Conservation (phyloP, 2,113 vertebrate species). For the Empidonax alnorum region DNA sequence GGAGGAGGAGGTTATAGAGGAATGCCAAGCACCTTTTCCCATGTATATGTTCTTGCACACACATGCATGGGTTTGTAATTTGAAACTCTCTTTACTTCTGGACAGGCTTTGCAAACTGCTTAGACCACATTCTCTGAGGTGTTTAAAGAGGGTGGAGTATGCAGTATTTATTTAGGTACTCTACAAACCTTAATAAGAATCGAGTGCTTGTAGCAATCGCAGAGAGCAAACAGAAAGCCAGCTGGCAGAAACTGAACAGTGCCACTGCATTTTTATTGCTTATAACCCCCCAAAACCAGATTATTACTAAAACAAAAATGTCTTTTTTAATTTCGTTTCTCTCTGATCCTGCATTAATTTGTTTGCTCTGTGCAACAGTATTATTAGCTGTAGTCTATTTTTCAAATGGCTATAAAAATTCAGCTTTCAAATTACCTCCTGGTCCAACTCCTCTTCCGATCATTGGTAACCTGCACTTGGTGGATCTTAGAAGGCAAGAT, state of each 20-base stretch:
- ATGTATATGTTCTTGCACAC: conserved; percentile 59
- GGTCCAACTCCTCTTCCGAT: conserved; percentile 74
- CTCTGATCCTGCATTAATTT: conserved; percentile 27
- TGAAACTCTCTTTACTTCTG: conserved; percentile 69
- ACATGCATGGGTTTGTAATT: conserved; percentile 66
- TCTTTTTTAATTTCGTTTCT: conserved; percentile 49
- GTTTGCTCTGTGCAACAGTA: conserved; percentile 26
- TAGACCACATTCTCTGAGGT: conserved; percentile 76
- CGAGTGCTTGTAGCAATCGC: conserved; percentile 63
- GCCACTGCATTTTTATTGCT: conserved; percentile 47
- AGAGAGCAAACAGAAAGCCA: conserved; percentile 61
- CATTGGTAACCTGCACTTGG: conserved; percentile 75
- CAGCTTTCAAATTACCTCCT: conserved; percentile 68
- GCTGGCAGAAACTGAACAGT: conserved; percentile 30
- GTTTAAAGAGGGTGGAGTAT: conserved; percentile 76
- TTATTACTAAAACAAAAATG: conserved; percentile 35
- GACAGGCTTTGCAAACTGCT: conserved; percentile 75
- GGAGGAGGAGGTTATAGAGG: conserved; percentile 39
- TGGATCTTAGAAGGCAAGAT: conserved; percentile 75
- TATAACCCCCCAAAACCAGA: not conserved
- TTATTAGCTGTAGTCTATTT: conserved; percentile 39
- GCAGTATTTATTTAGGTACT: conserved; percentile 67
- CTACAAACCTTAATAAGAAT: conserved; percentile 68
- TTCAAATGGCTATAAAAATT: conserved; percentile 41
- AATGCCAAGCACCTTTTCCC: conserved; percentile 54